Evolutionary conservation across 2,797 vertebrate species (phyloP), one percentile per base, ranked within the genome.

Genomic region (Onychomys leucogaster): DNA sequence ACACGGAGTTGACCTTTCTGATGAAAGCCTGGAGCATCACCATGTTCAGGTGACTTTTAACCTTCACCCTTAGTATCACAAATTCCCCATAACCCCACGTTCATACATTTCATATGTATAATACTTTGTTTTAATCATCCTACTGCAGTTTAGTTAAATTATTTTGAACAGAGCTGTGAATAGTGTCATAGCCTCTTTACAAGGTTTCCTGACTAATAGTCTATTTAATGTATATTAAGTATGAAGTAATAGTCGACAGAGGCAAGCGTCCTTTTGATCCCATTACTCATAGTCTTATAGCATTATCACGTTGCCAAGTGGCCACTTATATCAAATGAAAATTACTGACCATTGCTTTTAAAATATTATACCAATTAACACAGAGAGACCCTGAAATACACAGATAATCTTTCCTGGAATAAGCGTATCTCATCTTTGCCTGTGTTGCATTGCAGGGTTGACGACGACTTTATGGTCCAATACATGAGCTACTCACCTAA

Each of bases 151-250:
- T 91, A 89, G 85, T 71, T 95, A 94, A 97, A 97, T 97, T 95
- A 97, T 98, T 97, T 97, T 96, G 87, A 77, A 84, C 75, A 93
- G n/a, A 93, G n/a, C 92, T 94, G 81, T 87, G 93, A 91, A 95
- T 95, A 95, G 89, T 96, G 78, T 75, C 95, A 90, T 75, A 97
- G 82, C 89, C 83, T 95, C 91, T 90, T 97, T 95, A 95, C 92
- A 98, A 97, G 94, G 92, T 84, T 96, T 93, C 78, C 41, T 97
- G 88, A 96, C 96, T 96, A 95, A 97, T 93, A 97, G 97, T 96
- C 96, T 95, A 96, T 97, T 97, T 96, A 95, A 97, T 98, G 94
- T 96, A 91, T 96, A 98, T 97, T 98, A 98, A 98, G 97, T 97
- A 97, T 97, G 95, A 96, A 97, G 80, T 96, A 97, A 98, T 96